Evolutionary conservation across 2,113 vertebrate genomes (phyloP).

Genomic region (Malaclemys terrapin): DNA sequence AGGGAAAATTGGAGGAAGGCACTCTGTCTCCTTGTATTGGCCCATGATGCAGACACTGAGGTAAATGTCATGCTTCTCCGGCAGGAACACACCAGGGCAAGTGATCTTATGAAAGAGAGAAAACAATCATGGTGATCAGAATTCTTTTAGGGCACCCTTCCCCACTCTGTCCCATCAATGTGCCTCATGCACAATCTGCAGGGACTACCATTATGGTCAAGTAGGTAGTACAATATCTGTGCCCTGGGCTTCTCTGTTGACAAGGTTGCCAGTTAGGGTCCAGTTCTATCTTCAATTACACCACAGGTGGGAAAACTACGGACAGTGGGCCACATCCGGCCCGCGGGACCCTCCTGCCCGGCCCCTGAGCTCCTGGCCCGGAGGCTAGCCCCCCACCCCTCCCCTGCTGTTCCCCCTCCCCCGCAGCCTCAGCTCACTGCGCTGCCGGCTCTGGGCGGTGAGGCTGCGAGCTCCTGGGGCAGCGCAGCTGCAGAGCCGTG

Average conservation of each 20-base stretch:
- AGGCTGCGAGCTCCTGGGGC: too few species aligned
- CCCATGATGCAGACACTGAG: conserved; percentile 80
- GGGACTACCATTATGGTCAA: neutral
- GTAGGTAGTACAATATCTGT: neutral
- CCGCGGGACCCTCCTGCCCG: too few species aligned
- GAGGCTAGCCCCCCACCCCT: too few species aligned
- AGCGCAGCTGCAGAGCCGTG: too few species aligned
- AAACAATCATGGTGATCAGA: accelerated
- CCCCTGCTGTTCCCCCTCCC: too few species aligned
- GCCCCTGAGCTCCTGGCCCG: too few species aligned
- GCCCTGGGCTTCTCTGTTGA: neutral
- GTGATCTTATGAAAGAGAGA: conserved; percentile 72
- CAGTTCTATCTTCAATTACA: neutral
- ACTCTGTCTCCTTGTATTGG: conserved; percentile 77
- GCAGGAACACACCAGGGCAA: conserved; percentile 82
- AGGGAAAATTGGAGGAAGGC: conserved; percentile 80
- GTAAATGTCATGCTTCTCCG: conserved; percentile 80
- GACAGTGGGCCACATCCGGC: too few species aligned
- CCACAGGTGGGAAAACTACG: too few species aligned
- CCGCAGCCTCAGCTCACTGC: too few species aligned
- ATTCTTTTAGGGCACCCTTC: neutral
- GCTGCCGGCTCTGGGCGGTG: too few species aligned
- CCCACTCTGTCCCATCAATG: accelerated
- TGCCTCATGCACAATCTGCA: neutral
- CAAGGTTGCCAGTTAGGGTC: neutral